Percentiles rank a stretch among this genome's conserved stretches.
Conservation (phyloP, 1,140 invertebrate genomes). For the Cardiocondyla obscurior region DNA sequence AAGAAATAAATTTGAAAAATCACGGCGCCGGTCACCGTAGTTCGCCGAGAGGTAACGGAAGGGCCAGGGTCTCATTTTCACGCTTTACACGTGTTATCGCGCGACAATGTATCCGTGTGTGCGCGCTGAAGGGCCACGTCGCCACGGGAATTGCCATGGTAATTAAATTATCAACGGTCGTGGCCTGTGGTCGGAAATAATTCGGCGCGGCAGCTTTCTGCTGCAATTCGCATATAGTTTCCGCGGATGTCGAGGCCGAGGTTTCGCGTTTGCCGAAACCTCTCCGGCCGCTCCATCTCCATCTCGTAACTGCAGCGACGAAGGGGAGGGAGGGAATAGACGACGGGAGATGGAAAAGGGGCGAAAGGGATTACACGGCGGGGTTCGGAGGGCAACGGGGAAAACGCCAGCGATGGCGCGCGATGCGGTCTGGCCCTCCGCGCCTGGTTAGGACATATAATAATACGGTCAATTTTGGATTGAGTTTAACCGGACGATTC, state of each 20-base stretch:
- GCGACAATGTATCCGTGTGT: conserved; percentile 32
- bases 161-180: conserved; percentile 81
- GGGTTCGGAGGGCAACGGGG: background rate
- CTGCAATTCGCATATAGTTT: conserved; percentile 76
- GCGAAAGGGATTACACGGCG: conserved; percentile 32
- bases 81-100: conserved; percentile 27
- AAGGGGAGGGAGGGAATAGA: conserved; percentile 23
- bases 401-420: conserved; percentile 53
- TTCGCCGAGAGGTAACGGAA: background rate
- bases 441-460: conserved; percentile 75
- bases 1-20: too few relatives aligned
- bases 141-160: conserved; percentile 73
- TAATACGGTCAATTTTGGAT: conserved; percentile 82
- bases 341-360: background rate
- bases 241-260: conserved; percentile 68
- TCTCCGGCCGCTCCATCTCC: conserved; percentile 52
- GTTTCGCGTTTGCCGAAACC: conserved; percentile 66
- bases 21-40: background rate
- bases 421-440: conserved; percentile 68
- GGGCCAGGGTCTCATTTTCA: conserved; percentile 8
- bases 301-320: conserved; percentile 53
- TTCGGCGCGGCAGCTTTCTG: conserved; percentile 78
- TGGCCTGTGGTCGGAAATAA: conserved; percentile 81
- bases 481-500: conserved; percentile 73
- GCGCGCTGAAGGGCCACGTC: conserved; percentile 57